These are phyloP conservation scores for Labroides dimidiatus DNA, from an alignment of 2,797 vertebrate species.

Conservation along the genomic window DNA sequence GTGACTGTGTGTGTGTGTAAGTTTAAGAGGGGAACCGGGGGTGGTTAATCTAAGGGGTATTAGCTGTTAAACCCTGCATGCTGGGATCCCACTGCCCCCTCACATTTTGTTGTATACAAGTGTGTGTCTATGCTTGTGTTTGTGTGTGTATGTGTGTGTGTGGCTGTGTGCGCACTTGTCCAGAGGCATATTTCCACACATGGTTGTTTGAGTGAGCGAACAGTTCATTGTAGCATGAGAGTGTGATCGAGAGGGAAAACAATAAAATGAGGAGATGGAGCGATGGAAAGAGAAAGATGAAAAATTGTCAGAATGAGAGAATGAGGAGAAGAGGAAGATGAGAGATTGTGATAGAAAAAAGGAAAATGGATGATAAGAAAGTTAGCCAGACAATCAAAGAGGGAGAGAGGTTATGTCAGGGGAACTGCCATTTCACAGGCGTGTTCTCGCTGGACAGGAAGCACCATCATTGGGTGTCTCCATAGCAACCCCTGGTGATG, in stretches of 20 bases:
- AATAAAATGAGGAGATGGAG: slow-evolving; percentile 33
- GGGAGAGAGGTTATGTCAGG: slow-evolving; percentile 69
- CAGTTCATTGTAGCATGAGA: slow-evolving; percentile 48
- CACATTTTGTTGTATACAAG: slow-evolving; percentile 65
- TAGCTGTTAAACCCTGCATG: slow-evolving; percentile 83
- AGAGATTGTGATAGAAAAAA: neutral
- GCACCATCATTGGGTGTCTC: slow-evolving; percentile 83
- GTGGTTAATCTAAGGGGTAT: slow-evolving; percentile 85
- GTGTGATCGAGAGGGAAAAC: slow-evolving; percentile 46
- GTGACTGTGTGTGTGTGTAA: slow-evolving; percentile 33
- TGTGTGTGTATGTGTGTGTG: slow-evolving; percentile 35
- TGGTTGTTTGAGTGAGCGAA: slow-evolving; percentile 47
- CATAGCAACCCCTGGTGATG: slow-evolving; percentile 85
- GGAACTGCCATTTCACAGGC: slow-evolving; percentile 78
- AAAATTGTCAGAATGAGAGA: slow-evolving; percentile 20
- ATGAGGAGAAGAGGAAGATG: slow-evolving; percentile 3
- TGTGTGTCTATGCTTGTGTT: slow-evolving; percentile 38
- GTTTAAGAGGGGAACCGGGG: slow-evolving; percentile 72
- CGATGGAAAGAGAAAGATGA: slow-evolving; percentile 35
- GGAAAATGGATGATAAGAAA: neutral
- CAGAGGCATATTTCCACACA: slow-evolving; percentile 70
- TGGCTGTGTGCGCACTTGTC: slow-evolving; percentile 49
- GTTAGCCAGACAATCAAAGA: slow-evolving; percentile 20
- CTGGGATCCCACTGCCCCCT: slow-evolving; percentile 81
- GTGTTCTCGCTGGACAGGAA: slow-evolving; percentile 74